Evolutionary conservation across 2,113 vertebrate species (phyloP), one percentile per base, ranked within the genome.

Genomic region (Illadopsis cleaveri): DNA sequence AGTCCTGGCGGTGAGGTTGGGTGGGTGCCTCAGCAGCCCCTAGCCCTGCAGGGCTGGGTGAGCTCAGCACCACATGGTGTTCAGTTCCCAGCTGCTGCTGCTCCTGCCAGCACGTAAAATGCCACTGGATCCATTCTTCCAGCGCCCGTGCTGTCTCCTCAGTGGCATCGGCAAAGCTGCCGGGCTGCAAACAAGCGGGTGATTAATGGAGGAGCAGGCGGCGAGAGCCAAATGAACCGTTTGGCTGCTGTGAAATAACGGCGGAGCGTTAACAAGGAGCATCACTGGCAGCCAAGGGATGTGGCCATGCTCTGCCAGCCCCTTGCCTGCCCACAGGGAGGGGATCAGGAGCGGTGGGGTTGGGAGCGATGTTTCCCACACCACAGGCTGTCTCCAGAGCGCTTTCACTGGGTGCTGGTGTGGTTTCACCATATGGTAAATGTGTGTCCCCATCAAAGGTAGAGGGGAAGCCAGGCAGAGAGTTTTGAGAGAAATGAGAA

Each of bases 151-250:
- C 80, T 68, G 80, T 62, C 83, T 91, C 61, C 81, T 21, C 37
- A 70, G 84, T 8, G 66, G 91, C 82, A 66, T 57, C n/a, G 4
- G 37, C 57, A 61, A 38, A 87, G 88, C 88, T 35, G 71, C 91
- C 1, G 72, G 44, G 80, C 35, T 91, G 86, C 10, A 47, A 92
- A 78, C 9, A 42, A 91, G 88, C 18, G 28, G 81, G 87, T 87
- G 95, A 93, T 96, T 78, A 82, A 94, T 80, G 92, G 86, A 51
- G 91, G 92, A 93, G 73, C 33, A 15, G 89, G 70, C 12, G 0
- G 82, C 1, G 2, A 66, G 84, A 85, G 89, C 86, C 93, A 86
- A 92, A 65, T 19, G 80, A 86, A 45, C 25, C 40, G 3, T 65
- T 94, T 77, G 82, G 70, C 81, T 88, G 87, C 66, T 11, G 7